Conservation (phyloP, 2,888 invertebrate genomes). For the Latheticus oryzae region DNA sequence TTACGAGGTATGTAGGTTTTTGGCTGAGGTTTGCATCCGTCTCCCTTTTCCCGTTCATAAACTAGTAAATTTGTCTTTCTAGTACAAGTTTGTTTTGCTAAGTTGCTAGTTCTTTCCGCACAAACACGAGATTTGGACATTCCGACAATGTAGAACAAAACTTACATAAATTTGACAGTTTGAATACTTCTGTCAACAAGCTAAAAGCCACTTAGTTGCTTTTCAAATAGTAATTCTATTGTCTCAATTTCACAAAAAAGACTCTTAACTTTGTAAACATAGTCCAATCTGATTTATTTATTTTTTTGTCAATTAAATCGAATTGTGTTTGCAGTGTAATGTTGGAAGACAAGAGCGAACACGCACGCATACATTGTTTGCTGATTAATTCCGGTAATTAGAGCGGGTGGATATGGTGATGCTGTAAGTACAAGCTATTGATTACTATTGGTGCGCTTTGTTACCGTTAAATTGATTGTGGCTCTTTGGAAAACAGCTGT, state of each 20-base stretch:
- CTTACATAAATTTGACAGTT: slow-evolving; percentile 13
- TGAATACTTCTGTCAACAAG: no score
- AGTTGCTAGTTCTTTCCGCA: slow-evolving; percentile 12
- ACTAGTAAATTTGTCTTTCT: slow-evolving; percentile 36
- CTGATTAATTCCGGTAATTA: slow-evolving; percentile 55
- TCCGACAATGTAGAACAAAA: no score
- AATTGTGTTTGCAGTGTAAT: slow-evolving; percentile 16
- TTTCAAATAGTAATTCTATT: no score
- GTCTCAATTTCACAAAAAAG: no score
- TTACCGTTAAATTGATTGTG: slow-evolving; percentile 36
- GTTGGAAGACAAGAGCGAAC: slow-evolving; percentile 33
- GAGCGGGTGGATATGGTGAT: slow-evolving; percentile 48
- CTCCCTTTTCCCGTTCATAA: slow-evolving; percentile 29
- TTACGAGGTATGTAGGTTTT: slow-evolving; percentile 43
- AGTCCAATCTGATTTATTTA: no score
- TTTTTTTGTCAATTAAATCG: no score
- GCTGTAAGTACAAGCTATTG: slow-evolving; percentile 50
- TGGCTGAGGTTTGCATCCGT: slow-evolving; percentile 20
- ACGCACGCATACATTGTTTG: slow-evolving; percentile 54
- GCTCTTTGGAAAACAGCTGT: slow-evolving; percentile 27
- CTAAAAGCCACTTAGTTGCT: no score
- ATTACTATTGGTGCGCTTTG: slow-evolving; percentile 34
- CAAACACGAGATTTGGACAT: slow-evolving; percentile 34
- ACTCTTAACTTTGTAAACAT: no score
- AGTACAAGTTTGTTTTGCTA: slow-evolving; percentile 20